Conservation (phyloP, 2,113 vertebrate genomes). For the Columba livia region DNA sequence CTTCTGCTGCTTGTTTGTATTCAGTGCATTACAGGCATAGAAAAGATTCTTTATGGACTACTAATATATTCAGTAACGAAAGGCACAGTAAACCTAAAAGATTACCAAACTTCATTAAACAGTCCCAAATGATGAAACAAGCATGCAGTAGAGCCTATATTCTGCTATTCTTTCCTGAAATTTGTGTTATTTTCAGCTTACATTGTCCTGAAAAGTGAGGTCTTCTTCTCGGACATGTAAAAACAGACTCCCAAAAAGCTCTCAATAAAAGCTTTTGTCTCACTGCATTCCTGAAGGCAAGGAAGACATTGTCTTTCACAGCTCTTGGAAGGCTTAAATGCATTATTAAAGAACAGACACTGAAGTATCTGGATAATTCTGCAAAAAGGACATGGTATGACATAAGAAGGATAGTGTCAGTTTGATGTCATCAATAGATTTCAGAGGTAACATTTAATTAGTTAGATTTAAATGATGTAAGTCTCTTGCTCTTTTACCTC, state of each 20-base stretch:
- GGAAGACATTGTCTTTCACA: background rate
- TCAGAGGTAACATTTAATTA: conserved; percentile 12
- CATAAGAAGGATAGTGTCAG: background rate
- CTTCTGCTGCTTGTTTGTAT: background rate
- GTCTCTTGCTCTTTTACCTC: background rate
- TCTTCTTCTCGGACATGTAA: background rate
- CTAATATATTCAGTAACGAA: background rate
- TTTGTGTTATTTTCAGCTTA: background rate
- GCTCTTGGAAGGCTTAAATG: background rate
- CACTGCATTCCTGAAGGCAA: background rate
- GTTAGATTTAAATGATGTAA: background rate
- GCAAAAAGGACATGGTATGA: background rate
- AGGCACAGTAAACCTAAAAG: background rate
- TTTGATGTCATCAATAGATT: background rate
- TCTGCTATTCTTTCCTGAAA: background rate
- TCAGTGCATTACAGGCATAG: background rate
- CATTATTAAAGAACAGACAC: background rate
- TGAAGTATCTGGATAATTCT: background rate
- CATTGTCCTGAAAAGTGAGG: background rate
- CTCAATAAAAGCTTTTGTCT: background rate
- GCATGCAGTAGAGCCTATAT: background rate
- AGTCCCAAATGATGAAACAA: background rate
- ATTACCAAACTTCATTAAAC: background rate
- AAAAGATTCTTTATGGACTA: background rate
- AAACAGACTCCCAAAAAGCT: background rate